Evolutionary conservation across 2,888 invertebrate genomes (phyloP), one percentile per base, ranked within the genome.

Genomic region (Thelaira solivaga): DNA sequence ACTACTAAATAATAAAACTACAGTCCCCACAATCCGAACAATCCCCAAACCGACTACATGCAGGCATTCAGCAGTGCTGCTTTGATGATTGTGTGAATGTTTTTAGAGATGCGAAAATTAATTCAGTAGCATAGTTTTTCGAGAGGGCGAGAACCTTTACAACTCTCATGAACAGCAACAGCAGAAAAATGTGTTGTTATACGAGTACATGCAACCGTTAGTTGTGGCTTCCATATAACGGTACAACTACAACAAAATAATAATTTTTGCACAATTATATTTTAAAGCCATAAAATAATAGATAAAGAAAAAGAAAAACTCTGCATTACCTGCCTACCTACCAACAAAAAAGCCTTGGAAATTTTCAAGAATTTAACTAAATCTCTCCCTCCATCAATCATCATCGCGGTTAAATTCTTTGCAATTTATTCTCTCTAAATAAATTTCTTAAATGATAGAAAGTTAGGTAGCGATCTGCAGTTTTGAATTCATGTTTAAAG

Each of bases 221-320:
- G 34, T 71, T 71, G 51, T 5, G 61, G 59, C 49, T 51, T 61
- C 41, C 24, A 41, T 16, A 36, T 69, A 71, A 71, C 61, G 51
- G 61, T 41, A 22, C 24, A 53, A n/a, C 7, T 18, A n/a, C 34
- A 20, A 16, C 11, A 36, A 18, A 47, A 13, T 26, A 57, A 31
- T 29, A 59, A 59, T 49, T 55, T 67, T 49, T 20, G 8, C n/a
- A 43, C 36, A 68, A 39, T 39, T 22, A 41, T 13, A 20, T 34
- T 49, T 34, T 36, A 53, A 62, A 72, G 34, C 16, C 43, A 51
- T 18, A 43, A 65, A 68, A 57, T 29, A 1, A 49, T 13, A 2
- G 29, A 39, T 29, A n/a, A 39, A 26, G n/a, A 1, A 51, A 51
- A 41, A n/a, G n/a, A n/a, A n/a, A n/a, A n/a, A n/a, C n/a, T n/a